phyloP scores from a whole-genome alignment of 1,140 invertebrate genomes.

The Drosophila subpulchrella region DNA sequence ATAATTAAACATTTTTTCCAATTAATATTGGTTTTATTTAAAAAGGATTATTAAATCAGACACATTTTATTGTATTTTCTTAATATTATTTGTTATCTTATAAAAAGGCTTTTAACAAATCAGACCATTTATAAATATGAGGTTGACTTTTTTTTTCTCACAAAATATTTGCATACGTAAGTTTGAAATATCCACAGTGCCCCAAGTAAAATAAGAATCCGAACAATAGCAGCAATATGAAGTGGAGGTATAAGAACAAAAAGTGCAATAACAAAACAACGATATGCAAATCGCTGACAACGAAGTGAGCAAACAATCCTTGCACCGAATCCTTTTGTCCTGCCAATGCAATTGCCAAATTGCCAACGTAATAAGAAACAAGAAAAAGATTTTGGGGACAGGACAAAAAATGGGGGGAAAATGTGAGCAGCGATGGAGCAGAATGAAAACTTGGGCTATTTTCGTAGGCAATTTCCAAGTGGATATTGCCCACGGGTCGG shows the following conservation, averaged over 20 bases:
- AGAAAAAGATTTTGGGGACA: constrained; percentile 26
- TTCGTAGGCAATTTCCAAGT: constrained; percentile 27
- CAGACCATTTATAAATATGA: no score
- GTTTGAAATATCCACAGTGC: neutral
- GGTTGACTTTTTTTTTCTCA: no score
- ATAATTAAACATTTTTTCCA: no score
- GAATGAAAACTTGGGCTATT: constrained; percentile 27
- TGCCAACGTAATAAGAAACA: constrained; percentile 50
- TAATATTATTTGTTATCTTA: no score
- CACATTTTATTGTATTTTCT: no score
- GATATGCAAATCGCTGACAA: constrained; percentile 62
- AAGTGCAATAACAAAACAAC: constrained; percentile 41
- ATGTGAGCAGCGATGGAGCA: constrained; percentile 16
- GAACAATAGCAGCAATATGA: constrained; percentile 47
- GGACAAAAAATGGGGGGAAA: neutral
- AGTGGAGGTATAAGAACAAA: constrained; percentile 33
- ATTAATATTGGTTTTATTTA: no score
- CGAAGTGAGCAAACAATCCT: constrained; percentile 49
- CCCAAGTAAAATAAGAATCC: constrained; percentile 21
- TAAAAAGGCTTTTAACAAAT: no score
- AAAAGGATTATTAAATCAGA: no score
- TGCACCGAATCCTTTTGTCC: constrained; percentile 40
- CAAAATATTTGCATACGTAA: neutral
- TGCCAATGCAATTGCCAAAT: constrained; percentile 46
- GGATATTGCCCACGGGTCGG: constrained; percentile 4